Conservation (phyloP, 2,113 vertebrate genomes). For the Rutilus rutilus region DNA sequence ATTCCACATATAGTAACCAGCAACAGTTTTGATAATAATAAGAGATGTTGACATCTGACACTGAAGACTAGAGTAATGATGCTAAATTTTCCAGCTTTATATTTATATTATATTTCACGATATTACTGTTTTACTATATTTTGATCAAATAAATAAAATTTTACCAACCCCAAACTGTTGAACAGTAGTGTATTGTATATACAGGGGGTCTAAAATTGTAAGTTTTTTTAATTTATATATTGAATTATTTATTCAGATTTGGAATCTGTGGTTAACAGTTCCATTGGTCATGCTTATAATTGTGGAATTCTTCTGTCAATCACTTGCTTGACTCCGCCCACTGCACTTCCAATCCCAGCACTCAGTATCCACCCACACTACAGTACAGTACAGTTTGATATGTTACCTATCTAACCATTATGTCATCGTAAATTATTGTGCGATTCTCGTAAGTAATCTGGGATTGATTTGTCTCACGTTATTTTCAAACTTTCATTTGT, state of each 20-base stretch:
- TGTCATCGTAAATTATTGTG: not conserved
- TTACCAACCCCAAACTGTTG: not conserved
- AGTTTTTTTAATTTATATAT: not conserved
- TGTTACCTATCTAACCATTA: not conserved
- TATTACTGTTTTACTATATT: not conserved
- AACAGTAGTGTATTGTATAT: not conserved
- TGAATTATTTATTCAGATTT: not conserved
- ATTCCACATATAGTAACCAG: not conserved
- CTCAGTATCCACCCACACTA: not conserved
- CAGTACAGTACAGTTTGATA: not conserved
- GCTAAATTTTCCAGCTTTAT: too few relatives aligned
- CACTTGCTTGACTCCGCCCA: not conserved
- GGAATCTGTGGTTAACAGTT: not conserved
- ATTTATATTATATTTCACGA: not conserved
- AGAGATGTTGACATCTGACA: not conserved
- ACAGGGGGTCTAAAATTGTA: not conserved
- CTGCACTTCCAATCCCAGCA: not conserved
- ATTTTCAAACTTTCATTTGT: constrained; percentile 2
- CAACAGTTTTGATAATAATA: not conserved
- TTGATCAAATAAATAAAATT: not conserved
- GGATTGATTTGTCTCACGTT: constrained; percentile 5
- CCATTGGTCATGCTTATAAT: not conserved
- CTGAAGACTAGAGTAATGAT: too few relatives aligned
- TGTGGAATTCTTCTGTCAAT: not conserved
- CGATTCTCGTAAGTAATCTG: not conserved